A percentile compares a stretch with the other conserved stretches of the same genome.
phyloP scores from a whole-genome alignment of 2,888 invertebrate genomes.

The Eurois occulta region DNA sequence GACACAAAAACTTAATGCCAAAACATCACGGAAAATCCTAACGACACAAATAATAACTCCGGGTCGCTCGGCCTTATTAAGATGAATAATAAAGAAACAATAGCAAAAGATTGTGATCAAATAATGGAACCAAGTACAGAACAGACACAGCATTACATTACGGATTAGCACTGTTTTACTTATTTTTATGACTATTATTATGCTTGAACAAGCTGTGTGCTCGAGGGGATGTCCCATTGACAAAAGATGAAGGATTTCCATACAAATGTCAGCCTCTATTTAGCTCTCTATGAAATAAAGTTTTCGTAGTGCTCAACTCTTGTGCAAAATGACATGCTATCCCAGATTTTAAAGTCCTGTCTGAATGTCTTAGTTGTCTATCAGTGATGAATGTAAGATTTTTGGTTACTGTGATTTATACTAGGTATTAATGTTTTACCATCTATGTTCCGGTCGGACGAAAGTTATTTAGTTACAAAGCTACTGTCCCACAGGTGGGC shows the following conservation, averaged over 20 bases:
- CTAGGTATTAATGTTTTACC: too few species aligned
- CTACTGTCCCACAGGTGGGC: background rate
- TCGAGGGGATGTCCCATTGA: background rate
- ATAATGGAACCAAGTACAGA: slow-evolving; percentile 40
- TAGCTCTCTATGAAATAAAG: background rate
- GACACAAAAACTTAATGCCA: slow-evolving; percentile 16
- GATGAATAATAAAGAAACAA: slow-evolving; percentile 59
- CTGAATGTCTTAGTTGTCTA: too few species aligned
- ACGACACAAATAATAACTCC: slow-evolving; percentile 38
- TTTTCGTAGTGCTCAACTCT: background rate
- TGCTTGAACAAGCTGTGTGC: too few species aligned
- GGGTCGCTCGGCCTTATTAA: slow-evolving; percentile 43
- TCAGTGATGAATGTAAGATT: too few species aligned
- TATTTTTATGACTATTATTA: slow-evolving; percentile 9
- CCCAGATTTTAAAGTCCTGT: too few species aligned
- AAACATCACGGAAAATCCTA: slow-evolving; percentile 53
- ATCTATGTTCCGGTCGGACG: background rate
- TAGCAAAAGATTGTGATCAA: slow-evolving; percentile 61
- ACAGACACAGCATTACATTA: slow-evolving; percentile 13
- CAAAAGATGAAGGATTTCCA: background rate
- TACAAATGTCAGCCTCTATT: background rate
- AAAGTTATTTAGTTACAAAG: background rate
- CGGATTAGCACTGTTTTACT: slow-evolving; percentile 19
- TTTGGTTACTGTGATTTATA: too few species aligned
- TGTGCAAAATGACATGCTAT: background rate